phyloP scores from a whole-genome alignment of 1,140 invertebrate genomes.

The Octopus bimaculoides region DNA sequence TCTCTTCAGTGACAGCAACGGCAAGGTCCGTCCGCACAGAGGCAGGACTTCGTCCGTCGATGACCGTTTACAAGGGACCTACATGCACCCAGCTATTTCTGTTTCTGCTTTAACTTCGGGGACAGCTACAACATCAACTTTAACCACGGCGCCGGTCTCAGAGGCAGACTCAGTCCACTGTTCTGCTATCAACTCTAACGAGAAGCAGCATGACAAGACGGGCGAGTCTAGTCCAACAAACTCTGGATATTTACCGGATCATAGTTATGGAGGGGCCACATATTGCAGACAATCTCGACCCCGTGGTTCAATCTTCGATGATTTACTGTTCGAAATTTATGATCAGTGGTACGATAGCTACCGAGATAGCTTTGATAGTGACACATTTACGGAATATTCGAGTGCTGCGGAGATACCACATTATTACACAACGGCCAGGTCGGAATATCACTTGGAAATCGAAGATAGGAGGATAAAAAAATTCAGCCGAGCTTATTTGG shows the following conservation, averaged over 20 bases:
- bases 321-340: constrained; percentile 56
- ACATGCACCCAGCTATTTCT: not conserved
- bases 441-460: constrained; percentile 30
- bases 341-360: constrained; percentile 51
- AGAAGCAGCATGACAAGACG: not conserved
- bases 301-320: constrained; percentile 53
- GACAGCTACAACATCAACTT: not conserved
- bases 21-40: not conserved
- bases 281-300: constrained; percentile 22
- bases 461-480: constrained; percentile 37
- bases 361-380: constrained; percentile 55
- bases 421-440: constrained; percentile 27
- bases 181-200: not conserved
- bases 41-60: not conserved
- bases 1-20: too few relatives aligned
- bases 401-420: constrained; percentile 51
- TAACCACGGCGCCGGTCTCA: not conserved
- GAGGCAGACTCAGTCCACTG: not conserved
- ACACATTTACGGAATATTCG: constrained; percentile 56
- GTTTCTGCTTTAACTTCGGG: not conserved
- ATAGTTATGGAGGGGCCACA: not conserved
- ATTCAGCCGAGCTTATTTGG: constrained; percentile 38
- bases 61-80: not conserved
- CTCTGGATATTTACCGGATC: not conserved
- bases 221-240: not conserved